Conservation (phyloP, 2,113 vertebrate species). For the Amphiprion ocellaris region DNA sequence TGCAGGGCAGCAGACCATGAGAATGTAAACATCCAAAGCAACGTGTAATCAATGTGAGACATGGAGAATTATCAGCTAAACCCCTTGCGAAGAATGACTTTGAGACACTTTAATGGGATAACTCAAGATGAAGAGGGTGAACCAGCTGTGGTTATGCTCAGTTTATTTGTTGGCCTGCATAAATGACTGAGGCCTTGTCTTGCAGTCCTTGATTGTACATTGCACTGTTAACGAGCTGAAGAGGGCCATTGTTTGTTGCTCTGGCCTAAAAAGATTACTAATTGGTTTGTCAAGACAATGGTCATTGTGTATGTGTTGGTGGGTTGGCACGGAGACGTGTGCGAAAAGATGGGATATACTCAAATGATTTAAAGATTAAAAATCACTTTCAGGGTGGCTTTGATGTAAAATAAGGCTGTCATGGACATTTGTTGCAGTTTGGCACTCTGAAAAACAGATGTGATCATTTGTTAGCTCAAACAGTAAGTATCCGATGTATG, state of each 20-base stretch:
- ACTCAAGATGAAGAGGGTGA: constrained; percentile 28
- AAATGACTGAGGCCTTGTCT: constrained; percentile 42
- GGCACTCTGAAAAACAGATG: not conserved
- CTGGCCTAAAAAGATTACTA: constrained; percentile 51
- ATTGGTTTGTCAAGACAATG: constrained; percentile 62
- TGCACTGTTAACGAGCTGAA: constrained; percentile 57
- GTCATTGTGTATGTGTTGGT: constrained; percentile 30
- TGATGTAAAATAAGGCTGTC: not conserved
- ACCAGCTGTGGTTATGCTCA: constrained; percentile 8
- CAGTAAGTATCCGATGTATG: not conserved
- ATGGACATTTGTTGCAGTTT: constrained; percentile 5
- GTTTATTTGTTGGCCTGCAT: constrained; percentile 1
- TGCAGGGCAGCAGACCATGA: not conserved
- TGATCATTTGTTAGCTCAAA: not conserved
- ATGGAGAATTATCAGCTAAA: not conserved
- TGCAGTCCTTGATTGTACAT: constrained; percentile 29
- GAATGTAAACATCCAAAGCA: not conserved
- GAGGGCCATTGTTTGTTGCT: constrained; percentile 71
- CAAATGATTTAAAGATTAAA: not conserved
- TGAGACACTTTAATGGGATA: not conserved
- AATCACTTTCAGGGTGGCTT: constrained; percentile 4
- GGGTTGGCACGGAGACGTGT: constrained; percentile 4
- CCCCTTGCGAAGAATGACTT: not conserved
- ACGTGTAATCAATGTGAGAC: not conserved
- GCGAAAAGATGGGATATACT: not conserved